Conservation (phyloP, 1,140 invertebrate genomes). For the Heliconius eleuchia region DNA sequence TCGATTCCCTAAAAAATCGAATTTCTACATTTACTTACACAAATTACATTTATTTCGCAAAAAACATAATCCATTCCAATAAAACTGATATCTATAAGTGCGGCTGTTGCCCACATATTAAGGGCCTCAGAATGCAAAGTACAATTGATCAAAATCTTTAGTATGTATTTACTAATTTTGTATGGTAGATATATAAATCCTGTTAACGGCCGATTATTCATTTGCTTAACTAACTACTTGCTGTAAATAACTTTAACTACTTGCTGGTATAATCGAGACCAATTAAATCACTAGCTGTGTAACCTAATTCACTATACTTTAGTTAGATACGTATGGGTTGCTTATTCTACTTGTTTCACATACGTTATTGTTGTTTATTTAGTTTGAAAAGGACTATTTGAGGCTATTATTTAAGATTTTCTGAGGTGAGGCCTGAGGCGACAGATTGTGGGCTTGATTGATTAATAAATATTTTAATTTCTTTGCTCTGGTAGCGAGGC, state of each 20-base stretch:
- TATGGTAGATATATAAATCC: not conserved
- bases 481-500: too few species aligned
- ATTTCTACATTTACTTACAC: too few species aligned
- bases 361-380: too few species aligned
- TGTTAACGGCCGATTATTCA: not conserved
- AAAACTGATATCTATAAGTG: not conserved
- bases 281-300: not conserved
- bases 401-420: too few species aligned
- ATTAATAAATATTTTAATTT: too few species aligned
- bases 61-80: not conserved
- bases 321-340: not conserved
- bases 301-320: constrained; percentile 8
- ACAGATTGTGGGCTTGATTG: too few species aligned
- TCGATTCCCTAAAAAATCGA: too few species aligned
- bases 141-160: not conserved
- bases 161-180: not conserved
- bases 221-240: not conserved
- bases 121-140: not conserved
- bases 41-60: too few species aligned
- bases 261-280: not conserved
- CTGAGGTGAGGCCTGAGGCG: too few species aligned
- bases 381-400: too few species aligned
- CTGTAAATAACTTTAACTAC: not conserved
- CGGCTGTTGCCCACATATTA: not conserved
- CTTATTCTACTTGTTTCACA: not conserved